Conservation (phyloP, 2,797 vertebrate species). For the Dendrocincla fuliginosa region DNA sequence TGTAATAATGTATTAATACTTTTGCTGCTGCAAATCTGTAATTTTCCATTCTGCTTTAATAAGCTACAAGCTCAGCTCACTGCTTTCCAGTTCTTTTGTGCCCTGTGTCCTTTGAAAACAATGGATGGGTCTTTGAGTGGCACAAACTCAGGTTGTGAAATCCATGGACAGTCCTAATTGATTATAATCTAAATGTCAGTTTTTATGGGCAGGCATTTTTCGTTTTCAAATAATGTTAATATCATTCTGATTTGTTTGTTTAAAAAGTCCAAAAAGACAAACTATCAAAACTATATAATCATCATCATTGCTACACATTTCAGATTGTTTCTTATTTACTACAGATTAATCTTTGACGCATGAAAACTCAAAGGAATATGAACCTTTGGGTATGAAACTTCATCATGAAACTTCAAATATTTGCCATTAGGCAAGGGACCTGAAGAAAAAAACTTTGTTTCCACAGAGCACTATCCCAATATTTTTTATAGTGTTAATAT, state of each 20-base stretch:
- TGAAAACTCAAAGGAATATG: background rate
- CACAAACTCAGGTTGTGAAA: background rate
- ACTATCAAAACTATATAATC: background rate
- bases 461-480: background rate
- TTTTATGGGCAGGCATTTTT: background rate
- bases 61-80: background rate
- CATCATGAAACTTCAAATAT: background rate
- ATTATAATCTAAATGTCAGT: background rate
- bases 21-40: background rate
- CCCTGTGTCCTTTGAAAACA: background rate
- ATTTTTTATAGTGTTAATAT: background rate
- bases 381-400: background rate
- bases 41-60: background rate
- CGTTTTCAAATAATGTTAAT: background rate
- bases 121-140: background rate
- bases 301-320: background rate
- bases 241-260: background rate
- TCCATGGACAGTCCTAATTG: background rate
- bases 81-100: background rate
- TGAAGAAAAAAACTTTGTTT: background rate
- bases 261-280: background rate
- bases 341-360: background rate
- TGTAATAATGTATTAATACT: background rate
- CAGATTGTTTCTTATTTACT: background rate
- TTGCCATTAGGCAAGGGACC: background rate